These are phyloP conservation scores for Trialeurodes vaporariorum DNA, from an alignment of 1,140 invertebrate species.

Conservation along the genomic window DNA sequence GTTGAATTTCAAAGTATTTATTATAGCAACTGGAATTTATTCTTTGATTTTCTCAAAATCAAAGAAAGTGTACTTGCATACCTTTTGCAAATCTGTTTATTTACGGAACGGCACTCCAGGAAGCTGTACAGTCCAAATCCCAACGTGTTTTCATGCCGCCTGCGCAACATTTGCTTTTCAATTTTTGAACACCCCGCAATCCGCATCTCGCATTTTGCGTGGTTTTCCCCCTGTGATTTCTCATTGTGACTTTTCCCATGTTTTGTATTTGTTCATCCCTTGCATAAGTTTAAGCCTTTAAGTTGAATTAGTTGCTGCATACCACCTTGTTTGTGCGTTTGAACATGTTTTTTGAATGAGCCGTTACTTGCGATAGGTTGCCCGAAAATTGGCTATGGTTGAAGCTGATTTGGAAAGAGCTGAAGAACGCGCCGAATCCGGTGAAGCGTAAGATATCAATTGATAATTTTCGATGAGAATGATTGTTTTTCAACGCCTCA, in stretches of 20 bases:
- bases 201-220: not conserved
- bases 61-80: not conserved
- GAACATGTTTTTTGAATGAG: not conserved
- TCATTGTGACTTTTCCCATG: too few relatives aligned
- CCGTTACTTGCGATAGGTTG: slow-evolving; percentile 58
- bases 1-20: too few relatives aligned
- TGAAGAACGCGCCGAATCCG: slow-evolving; percentile 97
- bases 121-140: too few relatives aligned
- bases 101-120: too few relatives aligned
- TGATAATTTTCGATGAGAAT: too few relatives aligned
- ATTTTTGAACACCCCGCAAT: too few relatives aligned
- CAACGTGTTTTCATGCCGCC: too few relatives aligned
- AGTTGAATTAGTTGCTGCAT: not conserved
- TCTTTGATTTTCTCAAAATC: too few relatives aligned
- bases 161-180: too few relatives aligned
- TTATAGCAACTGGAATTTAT: too few relatives aligned
- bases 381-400: slow-evolving; percentile 99
- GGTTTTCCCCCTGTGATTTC: not conserved
- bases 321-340: not conserved
- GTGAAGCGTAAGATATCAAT: slow-evolving; percentile 84
- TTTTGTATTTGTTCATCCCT: too few relatives aligned
- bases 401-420: slow-evolving; percentile 99
- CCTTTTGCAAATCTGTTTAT: not conserved
- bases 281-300: not conserved
- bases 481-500: too few relatives aligned